Percentiles rank a stretch among this genome's conserved stretches.
phyloP scores from a whole-genome alignment of 2,888 invertebrate genomes.

The Ryuthela nishihirai region DNA sequence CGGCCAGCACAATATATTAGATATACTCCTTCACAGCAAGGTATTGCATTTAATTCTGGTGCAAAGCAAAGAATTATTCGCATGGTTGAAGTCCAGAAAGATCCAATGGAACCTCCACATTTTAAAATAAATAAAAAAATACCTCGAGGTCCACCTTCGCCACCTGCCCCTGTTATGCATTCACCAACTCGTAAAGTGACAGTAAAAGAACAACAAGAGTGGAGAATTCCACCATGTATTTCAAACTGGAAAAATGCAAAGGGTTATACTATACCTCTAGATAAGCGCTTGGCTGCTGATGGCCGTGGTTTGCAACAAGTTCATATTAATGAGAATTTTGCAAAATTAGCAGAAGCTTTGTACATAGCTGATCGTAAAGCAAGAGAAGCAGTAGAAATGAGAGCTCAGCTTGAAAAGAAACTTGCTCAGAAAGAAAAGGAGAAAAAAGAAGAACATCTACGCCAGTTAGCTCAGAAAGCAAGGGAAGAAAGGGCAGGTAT shows the following conservation, averaged over 20 bases:
- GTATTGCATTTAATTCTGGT: constrained; percentile 87
- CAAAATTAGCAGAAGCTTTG: constrained; percentile 93
- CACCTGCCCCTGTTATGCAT: constrained; percentile 97
- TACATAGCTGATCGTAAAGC: constrained; percentile 98
- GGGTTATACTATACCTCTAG: constrained; percentile 93
- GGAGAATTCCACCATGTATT: constrained; percentile 99
- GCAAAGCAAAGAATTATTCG: constrained; percentile 97
- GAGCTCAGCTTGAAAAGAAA: constrained; percentile 93
- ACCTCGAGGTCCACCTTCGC: constrained; percentile 96
- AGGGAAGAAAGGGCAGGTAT: constrained; percentile 90
- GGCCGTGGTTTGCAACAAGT: constrained; percentile 94
- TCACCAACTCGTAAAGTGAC: constrained; percentile 96
- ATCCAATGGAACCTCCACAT: constrained; percentile 98
- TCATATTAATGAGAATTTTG: constrained; percentile 99
- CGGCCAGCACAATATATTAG: constrained; percentile 90
- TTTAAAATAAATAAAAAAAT: constrained; percentile 98
- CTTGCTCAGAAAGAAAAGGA: constrained; percentile 97
- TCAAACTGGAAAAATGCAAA: constrained; percentile 99
- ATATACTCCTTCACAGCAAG: constrained; percentile 98
- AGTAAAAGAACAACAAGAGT: constrained; percentile 97
- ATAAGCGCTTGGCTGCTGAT: constrained; percentile 96
- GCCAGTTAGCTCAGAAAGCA: constrained; percentile 89
- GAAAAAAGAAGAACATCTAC: constrained; percentile 90
- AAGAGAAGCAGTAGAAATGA: constrained; percentile 92
- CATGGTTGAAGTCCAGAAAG: constrained; percentile 87